Evolutionary conservation across 2,113 vertebrate genomes (phyloP).

Genomic region (Varanus komodoensis): DNA sequence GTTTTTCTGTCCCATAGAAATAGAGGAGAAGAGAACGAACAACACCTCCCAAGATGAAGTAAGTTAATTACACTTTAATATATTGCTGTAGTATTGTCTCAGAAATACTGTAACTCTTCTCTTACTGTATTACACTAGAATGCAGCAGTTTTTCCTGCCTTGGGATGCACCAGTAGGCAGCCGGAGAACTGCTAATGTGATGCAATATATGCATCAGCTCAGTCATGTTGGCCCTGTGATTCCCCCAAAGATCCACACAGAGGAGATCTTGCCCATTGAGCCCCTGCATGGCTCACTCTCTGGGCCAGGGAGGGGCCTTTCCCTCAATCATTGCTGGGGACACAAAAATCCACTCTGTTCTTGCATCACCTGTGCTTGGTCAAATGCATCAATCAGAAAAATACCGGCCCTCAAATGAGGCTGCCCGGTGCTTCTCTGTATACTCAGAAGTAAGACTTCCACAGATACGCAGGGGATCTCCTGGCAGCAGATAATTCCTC

Average conservation of each 20-base stretch:
- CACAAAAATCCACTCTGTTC: neutral
- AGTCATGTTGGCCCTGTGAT: neutral
- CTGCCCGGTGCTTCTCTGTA: neutral
- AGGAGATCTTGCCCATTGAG: neutral
- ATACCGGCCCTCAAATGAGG: neutral
- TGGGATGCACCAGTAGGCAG: no score
- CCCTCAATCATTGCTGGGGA: neutral
- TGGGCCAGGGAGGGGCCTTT: neutral
- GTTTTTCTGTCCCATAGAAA: conserved; percentile 76
- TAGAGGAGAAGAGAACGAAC: conserved; percentile 83
- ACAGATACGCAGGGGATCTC: neutral
- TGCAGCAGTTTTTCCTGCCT: neutral
- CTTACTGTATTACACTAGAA: neutral
- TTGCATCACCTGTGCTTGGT: neutral
- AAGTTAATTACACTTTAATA: conserved; percentile 59
- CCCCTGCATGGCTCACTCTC: neutral
- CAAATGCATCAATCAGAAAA: neutral
- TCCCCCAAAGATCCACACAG: no score
- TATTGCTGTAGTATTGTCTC: neutral
- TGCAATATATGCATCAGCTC: no score
- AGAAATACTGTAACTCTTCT: neutral
- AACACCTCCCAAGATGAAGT: conserved; percentile 82
- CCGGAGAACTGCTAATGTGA: neutral
- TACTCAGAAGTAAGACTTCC: neutral
- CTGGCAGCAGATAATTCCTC: neutral